Conservation (phyloP, 2,888 invertebrate genomes). For the Apantesis nais region DNA sequence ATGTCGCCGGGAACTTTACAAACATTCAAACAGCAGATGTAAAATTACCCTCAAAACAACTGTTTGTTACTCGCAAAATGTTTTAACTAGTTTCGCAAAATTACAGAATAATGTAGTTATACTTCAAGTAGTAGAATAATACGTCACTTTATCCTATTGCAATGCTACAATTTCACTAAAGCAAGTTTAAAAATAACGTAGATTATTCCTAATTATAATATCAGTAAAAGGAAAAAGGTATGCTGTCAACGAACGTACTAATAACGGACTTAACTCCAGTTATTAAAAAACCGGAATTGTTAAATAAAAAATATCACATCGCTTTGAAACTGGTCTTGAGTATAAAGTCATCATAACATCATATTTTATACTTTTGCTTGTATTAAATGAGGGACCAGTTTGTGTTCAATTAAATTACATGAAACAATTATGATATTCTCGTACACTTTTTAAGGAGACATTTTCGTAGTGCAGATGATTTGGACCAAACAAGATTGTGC, state of each 20-base stretch:
- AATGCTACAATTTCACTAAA: background rate
- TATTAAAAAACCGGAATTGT: conserved; percentile 17
- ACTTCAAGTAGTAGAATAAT: background rate
- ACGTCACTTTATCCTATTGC: background rate
- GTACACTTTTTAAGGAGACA: conserved; percentile 15
- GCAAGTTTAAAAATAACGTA: background rate
- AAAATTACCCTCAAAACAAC: background rate
- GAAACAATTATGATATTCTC: conserved; percentile 26
- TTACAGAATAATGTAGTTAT: background rate
- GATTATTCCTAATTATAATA: background rate
- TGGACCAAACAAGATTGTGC: background rate
- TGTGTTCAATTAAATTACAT: conserved; percentile 41
- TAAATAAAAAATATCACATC: conserved; percentile 28
- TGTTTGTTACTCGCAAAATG: background rate
- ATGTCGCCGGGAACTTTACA: background rate
- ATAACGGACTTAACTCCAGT: background rate
- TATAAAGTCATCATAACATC: conserved; percentile 47
- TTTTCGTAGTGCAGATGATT: background rate
- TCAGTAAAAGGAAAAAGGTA: background rate
- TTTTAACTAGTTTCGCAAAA: background rate
- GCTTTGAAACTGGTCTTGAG: conserved; percentile 38
- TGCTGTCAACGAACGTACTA: background rate
- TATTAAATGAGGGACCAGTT: conserved; percentile 28
- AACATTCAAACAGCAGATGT: too few species aligned
- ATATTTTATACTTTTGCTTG: conserved; percentile 44